These are phyloP conservation scores for Saturnia pavonia DNA, from an alignment of 2,888 invertebrate species.

Conservation along the genomic window DNA sequence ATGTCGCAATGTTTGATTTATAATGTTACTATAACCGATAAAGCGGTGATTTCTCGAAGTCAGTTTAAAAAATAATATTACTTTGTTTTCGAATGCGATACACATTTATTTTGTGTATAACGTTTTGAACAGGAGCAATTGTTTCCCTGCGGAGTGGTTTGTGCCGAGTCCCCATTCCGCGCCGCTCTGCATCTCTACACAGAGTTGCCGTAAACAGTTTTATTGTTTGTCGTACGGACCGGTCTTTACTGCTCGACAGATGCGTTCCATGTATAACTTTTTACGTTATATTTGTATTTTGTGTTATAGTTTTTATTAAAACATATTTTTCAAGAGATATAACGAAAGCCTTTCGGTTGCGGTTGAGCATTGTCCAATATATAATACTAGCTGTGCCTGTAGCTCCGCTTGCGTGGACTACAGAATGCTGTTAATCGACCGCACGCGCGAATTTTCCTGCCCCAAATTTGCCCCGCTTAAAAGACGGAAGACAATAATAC, in stretches of 20 bases:
- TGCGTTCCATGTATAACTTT: background rate
- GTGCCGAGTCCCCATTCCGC: background rate
- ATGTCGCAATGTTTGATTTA: background rate
- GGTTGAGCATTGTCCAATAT: too few species aligned
- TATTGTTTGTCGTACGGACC: conserved; percentile 3
- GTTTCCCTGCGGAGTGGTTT: conserved; percentile 1
- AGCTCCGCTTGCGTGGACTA: too few species aligned
- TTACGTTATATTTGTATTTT: background rate
- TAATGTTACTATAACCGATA: too few species aligned
- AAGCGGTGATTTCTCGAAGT: too few species aligned
- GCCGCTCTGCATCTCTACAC: background rate
- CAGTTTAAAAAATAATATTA: background rate
- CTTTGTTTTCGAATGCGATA: background rate
- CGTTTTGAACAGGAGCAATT: background rate
- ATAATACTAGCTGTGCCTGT: too few species aligned
- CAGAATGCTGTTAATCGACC: too few species aligned
- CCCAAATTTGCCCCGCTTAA: too few species aligned
- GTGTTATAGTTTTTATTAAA: background rate
- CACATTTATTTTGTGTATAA: background rate
- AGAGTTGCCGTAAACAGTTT: conserved; percentile 5
- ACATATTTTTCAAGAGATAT: background rate
- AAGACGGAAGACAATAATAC: too few species aligned
- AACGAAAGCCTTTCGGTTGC: background rate
- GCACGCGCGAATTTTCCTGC: too few species aligned
- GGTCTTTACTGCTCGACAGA: background rate